Percentiles rank a stretch among this genome's conserved stretches.
These are phyloP conservation scores for Thinocorus orbignyianus DNA, from an alignment of 2,113 vertebrate genomes.

Conservation along the genomic window DNA sequence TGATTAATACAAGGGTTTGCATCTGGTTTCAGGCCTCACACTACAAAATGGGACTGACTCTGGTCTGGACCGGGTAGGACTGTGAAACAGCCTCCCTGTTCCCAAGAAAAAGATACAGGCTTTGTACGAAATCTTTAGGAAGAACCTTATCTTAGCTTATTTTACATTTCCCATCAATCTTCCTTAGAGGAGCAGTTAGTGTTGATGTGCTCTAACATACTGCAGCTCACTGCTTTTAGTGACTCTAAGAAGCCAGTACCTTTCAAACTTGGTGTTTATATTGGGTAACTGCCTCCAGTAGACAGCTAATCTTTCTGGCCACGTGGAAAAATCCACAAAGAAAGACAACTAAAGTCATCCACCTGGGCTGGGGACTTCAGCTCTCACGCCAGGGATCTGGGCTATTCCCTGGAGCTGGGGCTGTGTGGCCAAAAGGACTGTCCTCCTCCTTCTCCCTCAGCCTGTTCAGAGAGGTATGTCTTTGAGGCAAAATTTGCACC, in stretches of 20 bases:
- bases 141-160: neutral
- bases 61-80: neutral
- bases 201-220: fast-evolving
- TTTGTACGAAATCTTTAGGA: neutral
- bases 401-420: neutral
- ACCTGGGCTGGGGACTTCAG: neutral
- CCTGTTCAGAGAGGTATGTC: neutral
- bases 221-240: neutral
- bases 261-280: neutral
- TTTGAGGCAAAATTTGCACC: neutral
- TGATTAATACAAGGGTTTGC: neutral
- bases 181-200: neutral
- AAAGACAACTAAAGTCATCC: neutral
- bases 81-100: neutral
- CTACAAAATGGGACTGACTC: neutral
- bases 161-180: neutral
- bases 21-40: neutral
- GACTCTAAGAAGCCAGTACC: no score
- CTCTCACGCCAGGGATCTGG: neutral
- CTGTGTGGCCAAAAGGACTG: neutral
- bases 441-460: neutral
- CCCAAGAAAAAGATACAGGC: neutral
- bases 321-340: neutral
- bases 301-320: neutral
- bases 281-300: neutral